Percentiles rank a stretch among this genome's conserved stretches.
These are phyloP conservation scores for Yponomeuta malinellus DNA, from an alignment of 2,888 invertebrate species.

Conservation along the genomic window DNA sequence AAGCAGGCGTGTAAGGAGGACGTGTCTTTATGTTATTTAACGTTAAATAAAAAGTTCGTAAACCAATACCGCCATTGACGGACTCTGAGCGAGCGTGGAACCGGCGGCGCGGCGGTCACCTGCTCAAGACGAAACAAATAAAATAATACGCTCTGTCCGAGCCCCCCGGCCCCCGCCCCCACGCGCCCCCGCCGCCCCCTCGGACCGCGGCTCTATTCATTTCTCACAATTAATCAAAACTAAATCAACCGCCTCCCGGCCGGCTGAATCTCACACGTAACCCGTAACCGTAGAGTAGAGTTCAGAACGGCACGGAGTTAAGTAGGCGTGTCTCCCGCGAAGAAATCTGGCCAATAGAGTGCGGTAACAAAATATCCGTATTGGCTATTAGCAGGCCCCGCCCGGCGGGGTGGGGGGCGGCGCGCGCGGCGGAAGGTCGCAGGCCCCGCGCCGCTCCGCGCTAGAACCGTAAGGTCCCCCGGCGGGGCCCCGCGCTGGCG, in stretches of 20 bases:
- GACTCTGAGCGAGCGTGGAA: not conserved
- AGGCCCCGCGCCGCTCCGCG: slow-evolving; percentile 23
- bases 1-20: not conserved
- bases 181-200: slow-evolving; percentile 18
- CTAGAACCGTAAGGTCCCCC: slow-evolving; percentile 37
- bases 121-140: slow-evolving; percentile 12
- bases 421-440: slow-evolving; percentile 30
- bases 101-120: not conserved
- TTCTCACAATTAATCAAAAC: slow-evolving; percentile 75
- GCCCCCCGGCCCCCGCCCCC: slow-evolving; percentile 21
- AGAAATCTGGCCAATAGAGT: slow-evolving; percentile 78
- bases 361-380: slow-evolving; percentile 76
- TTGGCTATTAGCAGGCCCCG: slow-evolving; percentile 76
- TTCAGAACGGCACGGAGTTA: slow-evolving; percentile 33
- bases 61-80: slow-evolving; percentile 2
- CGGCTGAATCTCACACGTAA: slow-evolving; percentile 40
- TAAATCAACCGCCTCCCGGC: slow-evolving; percentile 51
- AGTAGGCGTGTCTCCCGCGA: slow-evolving; percentile 67
- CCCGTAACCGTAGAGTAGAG: slow-evolving; percentile 31
- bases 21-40: not conserved
- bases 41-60: not conserved
- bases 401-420: slow-evolving; percentile 46
- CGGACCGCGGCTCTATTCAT: slow-evolving; percentile 55
- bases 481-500: slow-evolving; percentile 31
- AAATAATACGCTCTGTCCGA: slow-evolving; percentile 17